Evolutionary conservation across 2,888 invertebrate species (phyloP).

Genomic region (Lasioglossum leucozonium): DNA sequence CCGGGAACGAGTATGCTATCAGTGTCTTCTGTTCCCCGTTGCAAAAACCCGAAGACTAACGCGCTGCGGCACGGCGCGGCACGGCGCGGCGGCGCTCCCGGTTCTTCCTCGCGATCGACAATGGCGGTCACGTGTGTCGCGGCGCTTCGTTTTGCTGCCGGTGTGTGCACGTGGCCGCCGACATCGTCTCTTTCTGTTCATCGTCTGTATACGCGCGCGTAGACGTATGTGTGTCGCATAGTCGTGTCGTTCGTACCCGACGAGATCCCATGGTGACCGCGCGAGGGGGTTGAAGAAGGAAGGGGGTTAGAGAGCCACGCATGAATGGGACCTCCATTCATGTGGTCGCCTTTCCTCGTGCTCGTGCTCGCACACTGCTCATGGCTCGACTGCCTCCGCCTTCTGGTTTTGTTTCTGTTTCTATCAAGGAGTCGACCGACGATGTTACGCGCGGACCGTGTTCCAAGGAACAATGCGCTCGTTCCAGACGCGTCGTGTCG

Average conservation of each 20-base stretch:
- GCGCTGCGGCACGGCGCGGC: constrained; percentile 63
- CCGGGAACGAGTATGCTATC: constrained; percentile 59
- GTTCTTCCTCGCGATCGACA: constrained; percentile 74
- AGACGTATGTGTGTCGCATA: constrained; percentile 32
- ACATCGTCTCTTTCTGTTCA: background rate
- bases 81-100: constrained; percentile 68
- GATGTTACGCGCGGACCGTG: constrained; percentile 31
- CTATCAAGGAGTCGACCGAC: constrained; percentile 30
- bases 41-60: constrained; percentile 72
- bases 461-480: constrained; percentile 53
- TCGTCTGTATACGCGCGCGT: background rate
- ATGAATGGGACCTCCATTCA: constrained; percentile 80
- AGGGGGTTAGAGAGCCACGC: constrained; percentile 64
- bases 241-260: constrained; percentile 50
- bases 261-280: constrained; percentile 56
- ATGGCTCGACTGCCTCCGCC: constrained; percentile 11
- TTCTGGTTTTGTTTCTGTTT: constrained; percentile 48
- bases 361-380: constrained; percentile 21
- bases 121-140: constrained; percentile 78
- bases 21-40: constrained; percentile 29
- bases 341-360: constrained; percentile 58
- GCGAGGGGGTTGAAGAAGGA: constrained; percentile 64
- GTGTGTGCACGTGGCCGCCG: constrained; percentile 5
- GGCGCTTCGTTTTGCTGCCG: constrained; percentile 61
- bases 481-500: constrained; percentile 3